Evolutionary conservation across 2,888 invertebrate genomes (phyloP).

Genomic region (Clostera curtula): DNA sequence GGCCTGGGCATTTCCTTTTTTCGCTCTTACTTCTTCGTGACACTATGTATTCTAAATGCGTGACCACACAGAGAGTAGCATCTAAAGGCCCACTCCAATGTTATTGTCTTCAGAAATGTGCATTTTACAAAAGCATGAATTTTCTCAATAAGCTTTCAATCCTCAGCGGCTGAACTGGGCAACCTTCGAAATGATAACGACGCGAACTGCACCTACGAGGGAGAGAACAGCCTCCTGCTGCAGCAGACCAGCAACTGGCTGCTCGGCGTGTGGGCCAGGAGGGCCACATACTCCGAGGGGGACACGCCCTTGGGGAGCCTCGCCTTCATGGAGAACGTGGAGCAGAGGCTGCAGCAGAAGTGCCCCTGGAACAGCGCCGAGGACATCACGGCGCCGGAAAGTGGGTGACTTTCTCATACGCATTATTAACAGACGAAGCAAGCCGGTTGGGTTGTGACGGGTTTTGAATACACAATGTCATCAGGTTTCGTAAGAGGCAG

Average conservation of each 20-base stretch:
- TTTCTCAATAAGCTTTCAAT: neutral
- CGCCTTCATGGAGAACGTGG: slow-evolving; percentile 76
- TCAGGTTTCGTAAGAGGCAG: too few relatives aligned
- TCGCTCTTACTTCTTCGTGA: too few relatives aligned
- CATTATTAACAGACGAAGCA: neutral
- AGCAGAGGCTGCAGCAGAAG: slow-evolving; percentile 67
- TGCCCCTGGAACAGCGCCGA: slow-evolving; percentile 63
- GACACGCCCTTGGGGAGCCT: slow-evolving; percentile 79
- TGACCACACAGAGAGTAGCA: too few relatives aligned
- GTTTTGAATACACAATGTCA: too few relatives aligned
- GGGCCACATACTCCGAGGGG: slow-evolving; percentile 43
- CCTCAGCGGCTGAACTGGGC: slow-evolving; percentile 81
- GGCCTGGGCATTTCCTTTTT: too few relatives aligned
- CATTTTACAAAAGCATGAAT: neutral
- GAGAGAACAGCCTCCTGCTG: slow-evolving; percentile 91
- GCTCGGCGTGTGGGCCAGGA: slow-evolving; percentile 74
- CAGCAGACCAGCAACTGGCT: slow-evolving; percentile 94
- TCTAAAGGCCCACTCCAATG: too few relatives aligned
- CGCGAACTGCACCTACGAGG: slow-evolving; percentile 92
- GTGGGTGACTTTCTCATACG: too few relatives aligned
- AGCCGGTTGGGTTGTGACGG: too few relatives aligned
- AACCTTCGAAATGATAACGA: slow-evolving; percentile 87
- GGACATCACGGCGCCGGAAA: slow-evolving; percentile 67
- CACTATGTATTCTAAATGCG: too few relatives aligned
- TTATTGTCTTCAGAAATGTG: neutral